Conservation (phyloP, 2,888 invertebrate species). For the Eristalinus aeneus region DNA sequence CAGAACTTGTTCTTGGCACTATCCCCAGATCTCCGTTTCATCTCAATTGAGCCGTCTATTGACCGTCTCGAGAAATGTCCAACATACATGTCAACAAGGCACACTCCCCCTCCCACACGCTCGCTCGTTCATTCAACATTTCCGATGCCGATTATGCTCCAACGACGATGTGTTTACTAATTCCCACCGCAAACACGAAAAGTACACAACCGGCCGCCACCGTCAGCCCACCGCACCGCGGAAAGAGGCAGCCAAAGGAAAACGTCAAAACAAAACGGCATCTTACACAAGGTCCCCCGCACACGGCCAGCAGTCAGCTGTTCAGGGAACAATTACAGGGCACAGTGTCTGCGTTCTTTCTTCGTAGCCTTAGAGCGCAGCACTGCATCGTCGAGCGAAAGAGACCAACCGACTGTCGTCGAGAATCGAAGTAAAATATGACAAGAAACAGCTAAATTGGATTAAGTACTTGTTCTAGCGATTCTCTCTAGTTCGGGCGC, state of each 20-base stretch:
- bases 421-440: not conserved
- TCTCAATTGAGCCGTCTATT: not conserved
- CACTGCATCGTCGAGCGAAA: constrained; percentile 11
- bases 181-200: constrained; percentile 34
- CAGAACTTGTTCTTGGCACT: not conserved
- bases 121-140: not conserved
- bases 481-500: constrained; percentile 42
- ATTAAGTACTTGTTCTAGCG: constrained; percentile 57
- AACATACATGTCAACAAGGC: not conserved
- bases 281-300: not conserved
- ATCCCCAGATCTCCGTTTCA: not conserved
- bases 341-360: not conserved
- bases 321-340: constrained; percentile 28
- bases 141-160: constrained; percentile 39
- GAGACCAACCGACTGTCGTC: not conserved
- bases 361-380: not conserved
- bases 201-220: constrained; percentile 5
- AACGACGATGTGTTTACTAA: constrained; percentile 28
- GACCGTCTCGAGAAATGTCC: not conserved
- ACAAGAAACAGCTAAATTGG: constrained; percentile 57
- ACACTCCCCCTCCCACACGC: not conserved
- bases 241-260: not conserved
- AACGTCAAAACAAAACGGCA: constrained; percentile 33
- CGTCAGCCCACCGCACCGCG: too few species aligned
- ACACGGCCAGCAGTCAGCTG: constrained; percentile 38